Base-by-base conservation (phyloP, 2,113 vertebrate species). In the Gopherus flavomarginatus region DNA sequence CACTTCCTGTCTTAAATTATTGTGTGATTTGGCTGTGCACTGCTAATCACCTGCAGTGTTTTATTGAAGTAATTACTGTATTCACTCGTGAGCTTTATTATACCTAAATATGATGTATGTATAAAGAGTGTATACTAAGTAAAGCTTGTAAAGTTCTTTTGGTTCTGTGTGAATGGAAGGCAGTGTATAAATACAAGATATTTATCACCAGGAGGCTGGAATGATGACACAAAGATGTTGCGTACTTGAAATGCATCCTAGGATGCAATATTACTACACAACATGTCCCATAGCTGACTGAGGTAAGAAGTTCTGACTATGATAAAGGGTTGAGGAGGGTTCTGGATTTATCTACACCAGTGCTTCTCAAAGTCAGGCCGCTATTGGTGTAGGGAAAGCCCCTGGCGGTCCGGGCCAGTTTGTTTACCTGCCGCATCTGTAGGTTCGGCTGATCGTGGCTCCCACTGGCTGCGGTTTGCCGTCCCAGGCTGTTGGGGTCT, bases 1-100 rank as follows among this genome's bases (percentile, higher is more conserved):
- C 17, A 1, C 90, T 91, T 96, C 88, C 49, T 88, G 92, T 94
- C 75, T 93, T 81, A 91, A 86, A 92, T 53, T 7, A 80, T 75
- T 56, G 56, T 82, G n/a, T 95, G 47, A 31, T 86, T 72, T 86
- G 83, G 11, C 4, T 81, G 22, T 94, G 87, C 87, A 35, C 2
- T 56, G 75, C 42, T 92, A 56, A 92, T 94, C 92, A 90, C 50
- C 77, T 90, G 26, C 81, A 90, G 49, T 81, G 26, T 69, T 65
- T 69, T 69, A 69, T 69, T 69, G 35, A n/a, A 2, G 62, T 19
- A n/a, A 69, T 69, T 69, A 19, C 19, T n/a, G 65, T 69, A 69
- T 21, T 69, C 62, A 35, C 7, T 19, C 16, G 8, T 69, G 35
- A 8, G 62, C 31, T 13, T 9, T 16, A n/a, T n/a, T n/a, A n/a